These are phyloP conservation scores for Hipposideros armiger DNA, from an alignment of 2,113 vertebrate species.

Conservation along the genomic window DNA sequence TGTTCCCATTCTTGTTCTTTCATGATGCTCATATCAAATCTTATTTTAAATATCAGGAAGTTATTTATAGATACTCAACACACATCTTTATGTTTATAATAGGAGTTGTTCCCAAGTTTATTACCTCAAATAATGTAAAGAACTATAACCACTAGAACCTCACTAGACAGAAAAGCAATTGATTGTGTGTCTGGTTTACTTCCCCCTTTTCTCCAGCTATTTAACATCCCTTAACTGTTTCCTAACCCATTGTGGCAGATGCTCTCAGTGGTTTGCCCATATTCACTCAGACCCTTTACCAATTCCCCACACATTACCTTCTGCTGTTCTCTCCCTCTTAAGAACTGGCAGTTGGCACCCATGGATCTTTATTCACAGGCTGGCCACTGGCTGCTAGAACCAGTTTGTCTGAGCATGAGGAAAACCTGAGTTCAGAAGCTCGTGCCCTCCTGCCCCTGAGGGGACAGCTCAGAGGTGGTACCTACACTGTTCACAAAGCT, in stretches of 20 bases:
- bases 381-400: not conserved
- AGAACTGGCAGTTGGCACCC: not conserved
- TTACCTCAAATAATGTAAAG: not conserved
- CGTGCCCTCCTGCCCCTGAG: not conserved
- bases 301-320: not conserved
- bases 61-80: constrained; percentile 18
- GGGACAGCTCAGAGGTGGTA: not conserved
- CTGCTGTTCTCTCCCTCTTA: not conserved
- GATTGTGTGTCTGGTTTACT: not conserved
- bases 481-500: not conserved
- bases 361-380: not conserved
- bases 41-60: not conserved
- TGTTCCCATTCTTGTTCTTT: not conserved
- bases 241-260: not conserved
- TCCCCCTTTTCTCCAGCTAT: not conserved
- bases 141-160: not conserved
- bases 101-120: constrained; percentile 9
- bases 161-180: not conserved
- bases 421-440: not conserved
- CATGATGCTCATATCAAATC: not conserved
- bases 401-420: not conserved
- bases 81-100: not conserved
- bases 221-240: not conserved
- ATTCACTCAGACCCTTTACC: not conserved
- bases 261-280: not conserved